Conservation (phyloP, 2,113 vertebrate genomes). For the Platysteira castanea region DNA sequence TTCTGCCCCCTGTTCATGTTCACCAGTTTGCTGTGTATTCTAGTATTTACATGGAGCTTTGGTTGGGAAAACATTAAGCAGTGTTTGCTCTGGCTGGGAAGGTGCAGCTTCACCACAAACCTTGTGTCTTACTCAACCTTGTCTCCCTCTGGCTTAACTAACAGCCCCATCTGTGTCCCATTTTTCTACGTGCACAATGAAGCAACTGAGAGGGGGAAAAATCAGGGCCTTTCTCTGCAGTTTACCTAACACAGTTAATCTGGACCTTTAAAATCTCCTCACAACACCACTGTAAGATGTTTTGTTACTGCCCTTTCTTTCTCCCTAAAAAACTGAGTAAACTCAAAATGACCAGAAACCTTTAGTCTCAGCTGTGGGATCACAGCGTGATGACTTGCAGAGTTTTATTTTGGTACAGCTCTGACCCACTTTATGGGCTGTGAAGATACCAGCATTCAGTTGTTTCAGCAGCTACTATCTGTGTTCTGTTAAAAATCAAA, state of each 20-base stretch:
- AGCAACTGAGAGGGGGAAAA: neutral
- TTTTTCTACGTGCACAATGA: neutral
- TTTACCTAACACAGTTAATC: neutral
- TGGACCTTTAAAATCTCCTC: neutral
- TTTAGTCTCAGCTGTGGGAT: neutral
- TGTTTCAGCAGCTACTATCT: neutral
- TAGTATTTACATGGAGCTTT: neutral
- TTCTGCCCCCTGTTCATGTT: fast-evolving
- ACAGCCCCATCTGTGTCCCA: fast-evolving
- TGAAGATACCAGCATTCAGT: neutral
- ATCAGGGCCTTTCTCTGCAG: neutral
- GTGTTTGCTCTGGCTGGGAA: neutral
- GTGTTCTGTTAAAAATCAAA: neutral
- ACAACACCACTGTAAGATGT: neutral
- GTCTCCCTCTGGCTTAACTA: neutral
- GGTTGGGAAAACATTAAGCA: neutral
- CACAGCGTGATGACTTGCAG: neutral
- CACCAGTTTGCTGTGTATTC: fast-evolving
- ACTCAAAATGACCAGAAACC: neutral
- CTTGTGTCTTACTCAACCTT: neutral
- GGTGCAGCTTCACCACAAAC: neutral
- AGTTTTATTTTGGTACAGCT: neutral
- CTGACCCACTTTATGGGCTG: neutral
- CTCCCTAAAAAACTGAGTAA: neutral
- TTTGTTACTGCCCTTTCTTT: neutral